Percentiles rank a stretch among this genome's conserved stretches.
phyloP scores from a whole-genome alignment of 2,113 vertebrate genomes.

The Genyomyrus donnyi region DNA sequence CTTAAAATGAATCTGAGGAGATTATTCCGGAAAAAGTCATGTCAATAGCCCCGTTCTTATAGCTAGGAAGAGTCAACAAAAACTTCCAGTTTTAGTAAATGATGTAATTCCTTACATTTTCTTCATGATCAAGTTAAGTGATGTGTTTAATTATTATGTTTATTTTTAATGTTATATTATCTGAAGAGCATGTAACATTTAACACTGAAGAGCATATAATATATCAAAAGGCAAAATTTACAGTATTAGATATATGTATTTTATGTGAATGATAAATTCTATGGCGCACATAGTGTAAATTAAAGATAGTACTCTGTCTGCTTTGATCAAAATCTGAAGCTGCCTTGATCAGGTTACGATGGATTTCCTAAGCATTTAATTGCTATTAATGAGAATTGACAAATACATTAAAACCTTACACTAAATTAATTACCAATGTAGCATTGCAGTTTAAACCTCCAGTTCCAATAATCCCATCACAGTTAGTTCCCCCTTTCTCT shows the following conservation, averaged over 20 bases:
- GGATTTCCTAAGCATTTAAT: not conserved
- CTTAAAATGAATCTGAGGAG: slow-evolving; percentile 27
- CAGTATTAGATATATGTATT: not conserved
- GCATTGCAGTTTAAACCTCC: not conserved
- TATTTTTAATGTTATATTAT: not conserved
- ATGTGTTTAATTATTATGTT: not conserved
- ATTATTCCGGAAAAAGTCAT: slow-evolving; percentile 21
- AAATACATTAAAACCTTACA: not conserved
- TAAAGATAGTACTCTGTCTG: not conserved
- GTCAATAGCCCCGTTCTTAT: slow-evolving; percentile 14
- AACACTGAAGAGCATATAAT: not conserved
- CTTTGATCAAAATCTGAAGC: not conserved
- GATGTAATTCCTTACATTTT: not conserved
- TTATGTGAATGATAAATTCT: not conserved
- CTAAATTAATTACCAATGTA: not conserved
- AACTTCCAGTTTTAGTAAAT: not conserved
- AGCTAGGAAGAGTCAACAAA: not conserved
- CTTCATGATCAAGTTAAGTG: not conserved
- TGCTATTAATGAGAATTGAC: not conserved
- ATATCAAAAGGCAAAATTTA: not conserved
- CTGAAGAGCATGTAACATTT: not conserved
- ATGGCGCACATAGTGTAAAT: not conserved
- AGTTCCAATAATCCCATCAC: not conserved
- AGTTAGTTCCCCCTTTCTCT: not conserved
- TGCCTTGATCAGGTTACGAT: not conserved